A percentile compares a stretch with the other conserved stretches of the same genome.
Evolutionary conservation across 2,797 vertebrate genomes (phyloP).

Genomic region (Discoglossus pictus): DNA sequence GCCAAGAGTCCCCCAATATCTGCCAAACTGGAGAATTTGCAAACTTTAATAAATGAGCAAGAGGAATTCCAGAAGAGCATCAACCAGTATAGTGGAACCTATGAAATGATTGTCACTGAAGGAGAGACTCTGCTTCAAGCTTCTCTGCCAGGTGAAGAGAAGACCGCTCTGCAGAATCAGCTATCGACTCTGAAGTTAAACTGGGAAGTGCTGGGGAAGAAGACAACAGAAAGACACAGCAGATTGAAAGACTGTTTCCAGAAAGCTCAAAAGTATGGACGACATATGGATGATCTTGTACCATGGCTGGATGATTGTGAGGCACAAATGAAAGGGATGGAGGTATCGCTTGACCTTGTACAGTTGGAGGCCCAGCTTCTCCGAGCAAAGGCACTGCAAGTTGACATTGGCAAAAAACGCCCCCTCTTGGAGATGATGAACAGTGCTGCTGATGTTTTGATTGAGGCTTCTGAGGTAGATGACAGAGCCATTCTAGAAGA

Average conservation of each 20-base stretch:
- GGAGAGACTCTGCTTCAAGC: slow-evolving; percentile 85
- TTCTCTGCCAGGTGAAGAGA: slow-evolving; percentile 85
- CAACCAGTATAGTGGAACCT: slow-evolving; percentile 91
- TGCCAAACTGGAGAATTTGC: slow-evolving; percentile 79
- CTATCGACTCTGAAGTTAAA: slow-evolving; percentile 79
- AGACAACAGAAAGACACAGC: slow-evolving; percentile 73
- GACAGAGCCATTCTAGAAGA: slow-evolving; percentile 91
- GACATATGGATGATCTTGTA: slow-evolving; percentile 78
- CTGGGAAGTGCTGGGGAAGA: slow-evolving; percentile 86
- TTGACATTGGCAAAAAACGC: slow-evolving; percentile 86
- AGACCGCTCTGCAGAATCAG: slow-evolving; percentile 79
- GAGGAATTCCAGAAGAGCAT: slow-evolving; percentile 87
- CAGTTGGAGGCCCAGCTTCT: slow-evolving; percentile 84
- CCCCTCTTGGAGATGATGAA: slow-evolving; percentile 88
- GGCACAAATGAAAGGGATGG: slow-evolving; percentile 74
- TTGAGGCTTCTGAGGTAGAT: slow-evolving; percentile 84
- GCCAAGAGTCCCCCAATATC: slow-evolving; percentile 76
- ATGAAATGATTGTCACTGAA: slow-evolving; percentile 90
- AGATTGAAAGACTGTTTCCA: slow-evolving; percentile 81
- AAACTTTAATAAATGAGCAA: slow-evolving; percentile 80
- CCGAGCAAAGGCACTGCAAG: slow-evolving; percentile 77
- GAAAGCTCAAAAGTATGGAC: slow-evolving; percentile 86
- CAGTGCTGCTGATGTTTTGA: slow-evolving; percentile 84
- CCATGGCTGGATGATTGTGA: slow-evolving; percentile 88
- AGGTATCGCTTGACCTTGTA: slow-evolving; percentile 77